Evolutionary conservation across 2,888 invertebrate species (phyloP).

Genomic region (Drosophila nr. fundita): DNA sequence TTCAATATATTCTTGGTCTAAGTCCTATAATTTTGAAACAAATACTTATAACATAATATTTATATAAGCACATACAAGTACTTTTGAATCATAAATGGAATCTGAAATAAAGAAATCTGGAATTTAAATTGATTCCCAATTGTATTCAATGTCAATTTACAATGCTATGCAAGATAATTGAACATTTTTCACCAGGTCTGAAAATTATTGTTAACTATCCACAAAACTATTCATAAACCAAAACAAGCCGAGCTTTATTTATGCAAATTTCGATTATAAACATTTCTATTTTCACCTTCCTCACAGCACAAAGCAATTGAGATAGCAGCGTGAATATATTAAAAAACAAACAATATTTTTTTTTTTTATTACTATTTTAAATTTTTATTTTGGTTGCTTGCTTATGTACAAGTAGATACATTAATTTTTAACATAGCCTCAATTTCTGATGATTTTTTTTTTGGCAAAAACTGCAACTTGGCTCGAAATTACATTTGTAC

Average conservation of each 20-base stretch:
- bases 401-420: background rate
- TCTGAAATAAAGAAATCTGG: background rate
- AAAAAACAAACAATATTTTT: constrained; percentile 7
- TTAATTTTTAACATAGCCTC: background rate
- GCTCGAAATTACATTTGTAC: constrained; percentile 65
- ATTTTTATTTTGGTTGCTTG: constrained; percentile 22
- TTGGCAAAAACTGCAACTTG: constrained; percentile 37
- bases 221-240: background rate
- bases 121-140: background rate
- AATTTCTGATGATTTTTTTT: constrained; percentile 24
- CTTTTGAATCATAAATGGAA: background rate
- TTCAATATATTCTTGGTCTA: background rate
- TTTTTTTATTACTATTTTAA: constrained; percentile 4
- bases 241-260: background rate
- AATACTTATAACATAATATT: background rate
- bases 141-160: background rate
- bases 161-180: background rate
- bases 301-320: constrained; percentile 28
- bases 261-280: constrained; percentile 16
- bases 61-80: background rate
- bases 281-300: constrained; percentile 5
- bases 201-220: background rate
- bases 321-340: constrained; percentile 17
- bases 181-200: background rate
- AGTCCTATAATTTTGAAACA: background rate